These are phyloP conservation scores for Acanthococcus lagerstroemiae DNA, from an alignment of 2,888 invertebrate genomes.

Conservation along the genomic window DNA sequence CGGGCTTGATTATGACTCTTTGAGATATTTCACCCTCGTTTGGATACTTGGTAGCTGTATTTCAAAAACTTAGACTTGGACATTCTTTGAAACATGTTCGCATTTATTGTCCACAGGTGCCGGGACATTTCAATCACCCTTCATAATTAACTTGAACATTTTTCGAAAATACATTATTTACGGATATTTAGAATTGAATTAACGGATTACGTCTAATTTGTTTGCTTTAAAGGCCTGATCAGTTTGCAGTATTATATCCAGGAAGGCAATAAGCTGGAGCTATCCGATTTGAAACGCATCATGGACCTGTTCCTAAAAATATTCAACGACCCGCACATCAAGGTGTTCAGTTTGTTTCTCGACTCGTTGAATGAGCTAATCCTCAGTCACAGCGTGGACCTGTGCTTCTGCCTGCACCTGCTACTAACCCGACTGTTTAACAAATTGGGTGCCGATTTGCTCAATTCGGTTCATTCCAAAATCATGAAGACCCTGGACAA, in stretches of 20 bases:
- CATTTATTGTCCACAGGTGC: too few species aligned
- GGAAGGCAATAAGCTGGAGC: conserved; percentile 55
- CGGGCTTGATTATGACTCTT: too few species aligned
- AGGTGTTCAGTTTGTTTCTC: conserved; percentile 81
- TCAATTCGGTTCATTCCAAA: conserved; percentile 85
- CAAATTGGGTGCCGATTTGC: conserved; percentile 81
- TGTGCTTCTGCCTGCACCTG: conserved; percentile 88
- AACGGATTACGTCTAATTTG: too few species aligned
- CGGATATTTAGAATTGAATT: too few species aligned
- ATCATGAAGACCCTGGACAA: conserved; percentile 75
- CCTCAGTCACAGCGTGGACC: conserved; percentile 70
- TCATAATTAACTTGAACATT: too few species aligned
- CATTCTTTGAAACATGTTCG: too few species aligned
- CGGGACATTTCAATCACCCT: too few species aligned
- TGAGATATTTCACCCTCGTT: too few species aligned
- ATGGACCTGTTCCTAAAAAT: conserved; percentile 90
- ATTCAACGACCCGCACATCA: conserved; percentile 94
- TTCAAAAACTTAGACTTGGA: too few species aligned
- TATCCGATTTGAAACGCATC: conserved; percentile 67
- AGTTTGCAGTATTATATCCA: conserved; percentile 65
- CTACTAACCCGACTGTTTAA: conserved; percentile 76
- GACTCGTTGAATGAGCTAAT: conserved; percentile 88
- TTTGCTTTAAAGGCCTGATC: too few species aligned
- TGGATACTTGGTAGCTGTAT: too few species aligned
- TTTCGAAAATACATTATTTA: too few species aligned